Evolutionary conservation across 1,140 invertebrate species (phyloP), one percentile per base, ranked within the genome.

Genomic region (Arion vulgaris): DNA sequence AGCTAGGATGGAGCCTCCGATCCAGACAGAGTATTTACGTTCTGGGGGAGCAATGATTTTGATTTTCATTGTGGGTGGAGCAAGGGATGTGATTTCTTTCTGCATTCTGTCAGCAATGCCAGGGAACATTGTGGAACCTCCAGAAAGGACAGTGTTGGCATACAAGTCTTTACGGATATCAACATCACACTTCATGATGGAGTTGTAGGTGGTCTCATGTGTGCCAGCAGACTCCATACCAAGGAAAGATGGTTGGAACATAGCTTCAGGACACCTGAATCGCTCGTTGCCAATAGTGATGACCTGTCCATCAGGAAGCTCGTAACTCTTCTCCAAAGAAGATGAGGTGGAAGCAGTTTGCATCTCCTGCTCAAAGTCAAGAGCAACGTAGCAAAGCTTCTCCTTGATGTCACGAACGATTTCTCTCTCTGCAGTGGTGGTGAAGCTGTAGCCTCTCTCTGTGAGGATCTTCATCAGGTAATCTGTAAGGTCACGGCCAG

Each of bases 351-450:
- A 96, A 85, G 96, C 96, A 82, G 96, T 97, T 88, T 95, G 95
- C 97, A 98, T 98, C 94, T 98, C 97, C 93, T 97, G 96, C 93
- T 98, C 97, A 92, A 97, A 98, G 94, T 98, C 97, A 45, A 75
- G 73, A 11, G 73, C 73, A 1, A 75, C 73, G 36, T 75, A 75
- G 49, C 73, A 75, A 32, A 75, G 73, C 45, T 75, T 75, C 28
- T 75, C 73, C 32, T 75, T 75, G 45, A 75, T 75, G 73, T 75
- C 73, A 97, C 84, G 62, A 5, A 89, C 88, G 53, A 89, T 89
- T 86, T 89, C 88, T 83, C 87, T 75, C 51, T 89, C 88, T 28
- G 73, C 73, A 34, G 87, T 84, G 34, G 93, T 98, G 89, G 97
- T 98, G 89, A 96, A 75, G 49, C 73, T 75, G 73, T 75, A 75